Conservation (phyloP, 2,797 vertebrate species). For the Channallabes apus region DNA sequence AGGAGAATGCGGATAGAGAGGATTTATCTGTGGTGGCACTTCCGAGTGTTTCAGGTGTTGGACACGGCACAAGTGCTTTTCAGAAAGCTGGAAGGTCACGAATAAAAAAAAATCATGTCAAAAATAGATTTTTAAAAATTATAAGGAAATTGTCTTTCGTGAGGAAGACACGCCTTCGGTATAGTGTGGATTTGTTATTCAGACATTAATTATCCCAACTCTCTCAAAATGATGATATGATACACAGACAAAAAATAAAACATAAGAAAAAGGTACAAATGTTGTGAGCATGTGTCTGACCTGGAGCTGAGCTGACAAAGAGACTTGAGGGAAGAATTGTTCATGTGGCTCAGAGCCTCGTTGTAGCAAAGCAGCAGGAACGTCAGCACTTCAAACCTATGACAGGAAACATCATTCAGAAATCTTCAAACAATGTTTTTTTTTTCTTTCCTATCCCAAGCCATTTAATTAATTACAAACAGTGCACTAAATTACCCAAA, state of each 20-base stretch:
- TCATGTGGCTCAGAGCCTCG: slow-evolving; percentile 91
- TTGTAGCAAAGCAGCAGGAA: slow-evolving; percentile 97
- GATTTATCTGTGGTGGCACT: slow-evolving; percentile 24
- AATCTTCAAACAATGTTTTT: neutral
- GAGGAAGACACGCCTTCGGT: no score
- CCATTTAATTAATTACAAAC: neutral
- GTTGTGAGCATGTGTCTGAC: slow-evolving; percentile 68
- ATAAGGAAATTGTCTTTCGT: no score
- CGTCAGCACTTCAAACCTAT: slow-evolving; percentile 94
- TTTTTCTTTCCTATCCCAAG: neutral
- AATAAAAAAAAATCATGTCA: no score
- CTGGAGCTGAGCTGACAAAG: slow-evolving; percentile 96
- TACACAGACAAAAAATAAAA: neutral
- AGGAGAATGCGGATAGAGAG: slow-evolving; percentile 51
- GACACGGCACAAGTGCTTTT: neutral
- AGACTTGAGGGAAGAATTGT: slow-evolving; percentile 88
- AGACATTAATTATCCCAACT: neutral
- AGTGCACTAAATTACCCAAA: neutral
- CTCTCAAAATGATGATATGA: neutral
- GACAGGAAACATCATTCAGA: slow-evolving; percentile 11
- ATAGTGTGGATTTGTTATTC: neutral
- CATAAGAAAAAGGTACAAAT: neutral
- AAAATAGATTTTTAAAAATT: no score
- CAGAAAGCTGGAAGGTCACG: neutral
- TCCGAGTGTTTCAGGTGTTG: neutral